Conservation (phyloP, 2,888 invertebrate species). For the Andrena praecox region DNA sequence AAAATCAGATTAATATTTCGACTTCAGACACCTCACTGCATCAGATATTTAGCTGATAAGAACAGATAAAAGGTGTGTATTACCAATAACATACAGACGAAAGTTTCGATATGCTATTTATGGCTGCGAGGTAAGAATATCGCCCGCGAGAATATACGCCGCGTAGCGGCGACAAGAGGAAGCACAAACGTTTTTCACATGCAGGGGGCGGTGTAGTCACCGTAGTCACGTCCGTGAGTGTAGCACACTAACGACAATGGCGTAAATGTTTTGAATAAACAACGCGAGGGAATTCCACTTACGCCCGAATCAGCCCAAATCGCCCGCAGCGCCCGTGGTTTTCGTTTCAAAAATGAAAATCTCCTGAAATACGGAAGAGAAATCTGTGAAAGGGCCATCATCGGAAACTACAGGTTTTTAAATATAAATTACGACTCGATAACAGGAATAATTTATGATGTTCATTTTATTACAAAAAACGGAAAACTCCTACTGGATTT, state of each 20-base stretch:
- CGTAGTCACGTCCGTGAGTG: too few relatives aligned
- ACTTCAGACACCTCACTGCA: slow-evolving; percentile 12
- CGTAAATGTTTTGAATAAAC: neutral
- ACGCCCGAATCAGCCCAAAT: too few relatives aligned
- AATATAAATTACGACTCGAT: too few relatives aligned
- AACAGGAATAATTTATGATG: too few relatives aligned
- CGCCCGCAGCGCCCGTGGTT: too few relatives aligned
- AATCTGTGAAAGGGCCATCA: too few relatives aligned
- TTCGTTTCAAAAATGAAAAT: too few relatives aligned
- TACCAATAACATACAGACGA: neutral
- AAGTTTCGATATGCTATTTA: neutral
- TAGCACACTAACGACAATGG: too few relatives aligned
- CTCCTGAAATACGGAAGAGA: too few relatives aligned
- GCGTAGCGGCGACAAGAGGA: neutral
- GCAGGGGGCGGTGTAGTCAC: neutral
- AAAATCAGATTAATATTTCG: slow-evolving; percentile 42
- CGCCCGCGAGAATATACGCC: neutral
- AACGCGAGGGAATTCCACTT: neutral
- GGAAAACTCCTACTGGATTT: too few relatives aligned
- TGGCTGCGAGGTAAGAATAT: neutral
- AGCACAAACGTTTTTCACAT: neutral
- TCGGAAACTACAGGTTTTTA: too few relatives aligned
- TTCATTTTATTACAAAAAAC: too few relatives aligned
- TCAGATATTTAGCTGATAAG: slow-evolving; percentile 49
- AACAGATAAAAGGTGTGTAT: slow-evolving; percentile 31